These are phyloP conservation scores for Uria aalge DNA, from an alignment of 2,113 vertebrate species.

Conservation along the genomic window DNA sequence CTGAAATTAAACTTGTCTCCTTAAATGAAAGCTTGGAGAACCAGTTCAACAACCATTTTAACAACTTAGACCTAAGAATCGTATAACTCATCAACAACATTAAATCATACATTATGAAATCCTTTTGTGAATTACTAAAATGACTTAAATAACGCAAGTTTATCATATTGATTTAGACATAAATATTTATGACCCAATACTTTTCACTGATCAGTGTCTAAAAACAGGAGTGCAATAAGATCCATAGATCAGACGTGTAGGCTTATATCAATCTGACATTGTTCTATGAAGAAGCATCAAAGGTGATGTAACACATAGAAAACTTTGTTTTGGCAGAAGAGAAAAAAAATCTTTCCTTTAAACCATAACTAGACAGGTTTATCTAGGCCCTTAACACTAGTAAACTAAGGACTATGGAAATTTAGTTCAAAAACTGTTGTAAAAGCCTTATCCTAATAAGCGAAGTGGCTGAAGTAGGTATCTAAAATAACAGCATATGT, in stretches of 20 bases:
- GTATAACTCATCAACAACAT: accelerated
- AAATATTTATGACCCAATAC: neutral
- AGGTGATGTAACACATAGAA: neutral
- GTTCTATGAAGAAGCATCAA: neutral
- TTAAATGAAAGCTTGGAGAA: neutral
- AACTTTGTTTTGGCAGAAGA: neutral
- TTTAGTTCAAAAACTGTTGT: neutral
- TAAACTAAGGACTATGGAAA: neutral
- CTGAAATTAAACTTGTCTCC: neutral
- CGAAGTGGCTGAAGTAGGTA: neutral
- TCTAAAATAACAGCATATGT: neutral
- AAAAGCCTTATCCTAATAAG: neutral
- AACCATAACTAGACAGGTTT: neutral
- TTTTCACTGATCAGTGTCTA: neutral
- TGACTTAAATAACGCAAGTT: neutral
- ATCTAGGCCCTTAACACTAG: neutral
- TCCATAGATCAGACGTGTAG: neutral
- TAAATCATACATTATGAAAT: neutral
- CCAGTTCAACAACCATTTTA: neutral
- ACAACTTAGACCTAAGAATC: neutral
- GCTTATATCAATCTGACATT: neutral
- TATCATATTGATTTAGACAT: neutral
- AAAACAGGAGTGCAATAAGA: neutral
- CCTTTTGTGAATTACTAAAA: neutral
- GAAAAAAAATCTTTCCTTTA: neutral